Conservation (phyloP, 2,888 invertebrate species). For the Limnephilus rhombicus region DNA sequence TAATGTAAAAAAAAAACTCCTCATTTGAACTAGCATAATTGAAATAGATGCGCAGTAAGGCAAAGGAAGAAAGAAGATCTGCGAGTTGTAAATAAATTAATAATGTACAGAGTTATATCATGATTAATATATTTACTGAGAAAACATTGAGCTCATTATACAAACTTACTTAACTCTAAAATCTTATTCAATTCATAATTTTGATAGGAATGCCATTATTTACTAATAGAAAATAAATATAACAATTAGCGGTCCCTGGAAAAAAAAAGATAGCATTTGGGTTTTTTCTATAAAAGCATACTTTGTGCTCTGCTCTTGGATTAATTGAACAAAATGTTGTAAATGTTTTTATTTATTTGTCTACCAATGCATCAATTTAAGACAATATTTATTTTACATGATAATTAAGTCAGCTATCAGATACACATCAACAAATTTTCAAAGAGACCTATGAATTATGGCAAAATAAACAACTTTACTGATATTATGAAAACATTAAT, state of each 20-base stretch:
- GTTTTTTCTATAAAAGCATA: conserved; percentile 6
- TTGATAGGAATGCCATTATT: conserved; percentile 57
- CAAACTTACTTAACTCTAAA: conserved; percentile 61
- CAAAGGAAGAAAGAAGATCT: not conserved
- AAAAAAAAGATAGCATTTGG: conserved; percentile 21
- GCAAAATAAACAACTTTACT: not conserved
- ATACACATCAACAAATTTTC: not conserved
- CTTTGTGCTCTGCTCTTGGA: conserved; percentile 11
- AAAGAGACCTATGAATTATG: not conserved
- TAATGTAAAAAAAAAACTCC: too few species aligned
- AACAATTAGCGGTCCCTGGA: conserved; percentile 22
- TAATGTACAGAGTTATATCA: conserved; percentile 1
- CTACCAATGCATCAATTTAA: not conserved
- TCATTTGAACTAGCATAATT: not conserved
- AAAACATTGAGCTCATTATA: conserved; percentile 68
- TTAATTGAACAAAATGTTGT: not conserved
- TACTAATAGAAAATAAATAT: conserved; percentile 43
- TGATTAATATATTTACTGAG: conserved; percentile 66
- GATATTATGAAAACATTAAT: not conserved
- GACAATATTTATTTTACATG: not conserved
- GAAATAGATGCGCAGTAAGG: not conserved
- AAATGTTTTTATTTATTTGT: conserved; percentile 6
- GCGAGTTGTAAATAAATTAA: not conserved
- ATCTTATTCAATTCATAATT: conserved; percentile 48
- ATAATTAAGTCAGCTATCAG: not conserved